A percentile compares a stretch with the other conserved stretches of the same genome.
Evolutionary conservation across 2,888 invertebrate species (phyloP).

Genomic region (Drosophila macrospina): DNA sequence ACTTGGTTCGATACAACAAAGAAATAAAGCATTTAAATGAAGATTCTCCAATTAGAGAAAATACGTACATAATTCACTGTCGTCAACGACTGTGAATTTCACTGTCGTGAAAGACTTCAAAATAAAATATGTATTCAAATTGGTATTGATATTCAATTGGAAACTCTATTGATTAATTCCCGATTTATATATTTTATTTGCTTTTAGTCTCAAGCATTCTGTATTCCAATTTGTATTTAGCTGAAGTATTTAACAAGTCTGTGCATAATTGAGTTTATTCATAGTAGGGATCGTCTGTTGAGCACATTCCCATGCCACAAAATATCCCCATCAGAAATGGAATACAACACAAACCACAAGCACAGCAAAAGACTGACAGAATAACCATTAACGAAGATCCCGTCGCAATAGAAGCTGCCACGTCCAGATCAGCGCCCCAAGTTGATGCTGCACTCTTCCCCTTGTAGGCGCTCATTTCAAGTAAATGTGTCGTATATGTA

Average conservation of each 20-base stretch:
- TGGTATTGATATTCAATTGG: too few species aligned
- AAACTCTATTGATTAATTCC: too few species aligned
- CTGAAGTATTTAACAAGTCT: not conserved
- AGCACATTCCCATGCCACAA: constrained; percentile 24
- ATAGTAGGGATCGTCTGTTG: not conserved
- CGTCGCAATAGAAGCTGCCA: not conserved
- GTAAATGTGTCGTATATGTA: not conserved
- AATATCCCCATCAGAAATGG: constrained; percentile 19
- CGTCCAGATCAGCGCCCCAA: not conserved
- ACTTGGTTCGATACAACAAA: not conserved
- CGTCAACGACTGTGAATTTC: too few species aligned
- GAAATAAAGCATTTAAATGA: too few species aligned
- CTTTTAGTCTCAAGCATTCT: too few species aligned
- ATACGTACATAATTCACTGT: too few species aligned
- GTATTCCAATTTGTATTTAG: too few species aligned
- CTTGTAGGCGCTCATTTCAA: constrained; percentile 3
- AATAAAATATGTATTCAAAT: too few species aligned
- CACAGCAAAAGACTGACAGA: not conserved
- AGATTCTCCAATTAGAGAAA: too few species aligned
- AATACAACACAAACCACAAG: constrained; percentile 5
- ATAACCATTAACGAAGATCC: constrained; percentile 1
- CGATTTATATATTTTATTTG: too few species aligned
- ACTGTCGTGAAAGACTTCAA: too few species aligned
- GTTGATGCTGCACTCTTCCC: not conserved
- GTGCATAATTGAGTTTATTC: not conserved